Base-by-base conservation (phyloP, 2,797 vertebrate species). In the Acrossocheilus fasciatus region DNA sequence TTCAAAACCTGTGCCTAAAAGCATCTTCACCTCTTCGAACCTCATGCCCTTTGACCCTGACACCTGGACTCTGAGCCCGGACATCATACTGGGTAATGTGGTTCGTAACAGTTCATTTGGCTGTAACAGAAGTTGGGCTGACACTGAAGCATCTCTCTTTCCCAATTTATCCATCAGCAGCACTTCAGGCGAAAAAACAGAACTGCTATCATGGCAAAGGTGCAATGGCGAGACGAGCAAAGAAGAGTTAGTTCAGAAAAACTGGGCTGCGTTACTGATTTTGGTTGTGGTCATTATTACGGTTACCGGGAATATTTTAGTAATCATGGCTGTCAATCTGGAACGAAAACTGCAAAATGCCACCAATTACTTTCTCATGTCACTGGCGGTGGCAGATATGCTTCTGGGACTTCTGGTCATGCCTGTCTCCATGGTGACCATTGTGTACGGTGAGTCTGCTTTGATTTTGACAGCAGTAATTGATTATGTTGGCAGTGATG, bases 281-380 rank as follows among this genome's bases (percentile, higher is more conserved):
- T 68, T 97, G 26, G 90, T 95, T 41, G 96, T 96, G 78, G 97
- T 99, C 12, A 94, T 96, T 85, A 91, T 98, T 86, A 99, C 98
- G 2, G 97, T 99, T 84, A 96, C 96, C 88, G 98, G 98, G 26
- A 99, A 99, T 95, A 97, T 99, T 91, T 95, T 99, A 87, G 98
- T 99, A 91, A 99, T 99, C 92, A 94, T 99, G 96, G 98, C 98
- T 8, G 98, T 99, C 45, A 98, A 97, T 20, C 93, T 98, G 92
- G 98, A 99, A 96, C 98, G 98, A 93, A 99, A 98, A 91, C 96
- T 99, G 90, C 98, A 99, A 93, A 99, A 98, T 18, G 98, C 98
- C 92, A 99, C 97, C 64, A 99, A 99, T 94, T 99, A 99, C 89
- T 99, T 99, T 93, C 92, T 99, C 94, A 99, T 98, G 97, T 99